Conservation (phyloP, 2,888 invertebrate genomes). For the Cephus pygmeus region DNA sequence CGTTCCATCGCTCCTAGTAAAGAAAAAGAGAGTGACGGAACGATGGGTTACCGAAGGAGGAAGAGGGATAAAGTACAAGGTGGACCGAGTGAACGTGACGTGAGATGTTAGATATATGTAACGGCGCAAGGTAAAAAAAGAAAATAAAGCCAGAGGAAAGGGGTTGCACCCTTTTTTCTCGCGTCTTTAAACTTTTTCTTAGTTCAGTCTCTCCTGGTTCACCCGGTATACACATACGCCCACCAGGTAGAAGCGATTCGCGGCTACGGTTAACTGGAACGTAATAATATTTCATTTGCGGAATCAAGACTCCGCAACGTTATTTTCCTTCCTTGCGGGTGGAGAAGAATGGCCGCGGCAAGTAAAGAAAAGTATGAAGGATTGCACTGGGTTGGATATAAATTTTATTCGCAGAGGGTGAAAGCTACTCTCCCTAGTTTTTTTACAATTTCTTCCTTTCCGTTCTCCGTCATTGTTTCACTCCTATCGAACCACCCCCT, state of each 20-base stretch:
- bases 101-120: slow-evolving; percentile 10
- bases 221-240: background rate
- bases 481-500: background rate
- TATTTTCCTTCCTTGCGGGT: background rate
- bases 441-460: background rate
- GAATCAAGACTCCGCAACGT: slow-evolving; percentile 33
- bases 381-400: background rate
- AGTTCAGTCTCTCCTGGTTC: background rate
- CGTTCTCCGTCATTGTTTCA: background rate
- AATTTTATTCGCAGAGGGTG: background rate
- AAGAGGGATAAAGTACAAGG: background rate
- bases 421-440: background rate
- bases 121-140: slow-evolving; percentile 22
- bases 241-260: background rate
- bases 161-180: background rate
- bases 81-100: background rate
- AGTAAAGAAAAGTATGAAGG: background rate
- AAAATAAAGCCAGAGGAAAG: background rate
- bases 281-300: slow-evolving; percentile 53
- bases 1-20: background rate
- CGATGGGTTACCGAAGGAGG: background rate
- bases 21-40: background rate
- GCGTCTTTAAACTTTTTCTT: background rate
- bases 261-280: background rate
- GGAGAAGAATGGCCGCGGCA: slow-evolving; percentile 2